Conservation (phyloP, 2,888 invertebrate genomes). For the Melipona beecheii region DNA sequence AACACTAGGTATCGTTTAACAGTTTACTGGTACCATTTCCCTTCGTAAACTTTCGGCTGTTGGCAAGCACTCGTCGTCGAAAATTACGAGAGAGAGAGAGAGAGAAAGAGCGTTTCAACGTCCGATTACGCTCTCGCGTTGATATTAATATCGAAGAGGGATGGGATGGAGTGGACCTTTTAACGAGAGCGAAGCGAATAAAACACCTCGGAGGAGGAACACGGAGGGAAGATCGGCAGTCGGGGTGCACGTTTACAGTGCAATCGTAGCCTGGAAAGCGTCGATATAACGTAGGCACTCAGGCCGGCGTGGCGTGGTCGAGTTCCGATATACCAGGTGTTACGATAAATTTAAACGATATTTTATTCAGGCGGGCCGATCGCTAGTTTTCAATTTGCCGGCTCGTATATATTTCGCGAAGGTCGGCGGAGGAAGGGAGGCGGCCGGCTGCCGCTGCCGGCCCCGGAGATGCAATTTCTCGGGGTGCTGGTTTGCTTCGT, state of each 20-base stretch:
- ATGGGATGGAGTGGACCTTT: no score
- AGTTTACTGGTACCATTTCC: conserved; percentile 49
- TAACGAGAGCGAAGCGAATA: conserved; percentile 38
- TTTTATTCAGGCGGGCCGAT: conserved; percentile 83
- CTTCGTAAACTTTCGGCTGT: background rate
- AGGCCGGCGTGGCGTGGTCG: conserved; percentile 66
- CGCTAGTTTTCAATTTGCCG: conserved; percentile 84
- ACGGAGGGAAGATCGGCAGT: conserved; percentile 1
- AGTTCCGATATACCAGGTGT: conserved; percentile 81
- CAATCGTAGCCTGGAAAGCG: conserved; percentile 61
- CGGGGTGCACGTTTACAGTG: conserved; percentile 60
- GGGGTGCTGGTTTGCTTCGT: conserved; percentile 72
- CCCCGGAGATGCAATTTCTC: conserved; percentile 82
- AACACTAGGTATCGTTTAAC: conserved; percentile 52
- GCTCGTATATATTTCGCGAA: conserved; percentile 82
- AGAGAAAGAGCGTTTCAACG: background rate
- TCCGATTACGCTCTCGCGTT: background rate
- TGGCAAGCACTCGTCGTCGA: background rate
- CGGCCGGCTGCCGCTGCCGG: conserved; percentile 57
- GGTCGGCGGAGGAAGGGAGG: conserved; percentile 59
- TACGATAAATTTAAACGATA: conserved; percentile 84
- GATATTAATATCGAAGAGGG: background rate
- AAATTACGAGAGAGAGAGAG: no score
- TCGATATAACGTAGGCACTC: conserved; percentile 71
- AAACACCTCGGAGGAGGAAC: conserved; percentile 22